Evolutionary conservation across 2,888 invertebrate species (phyloP).

Genomic region (Baccha elongata): DNA sequence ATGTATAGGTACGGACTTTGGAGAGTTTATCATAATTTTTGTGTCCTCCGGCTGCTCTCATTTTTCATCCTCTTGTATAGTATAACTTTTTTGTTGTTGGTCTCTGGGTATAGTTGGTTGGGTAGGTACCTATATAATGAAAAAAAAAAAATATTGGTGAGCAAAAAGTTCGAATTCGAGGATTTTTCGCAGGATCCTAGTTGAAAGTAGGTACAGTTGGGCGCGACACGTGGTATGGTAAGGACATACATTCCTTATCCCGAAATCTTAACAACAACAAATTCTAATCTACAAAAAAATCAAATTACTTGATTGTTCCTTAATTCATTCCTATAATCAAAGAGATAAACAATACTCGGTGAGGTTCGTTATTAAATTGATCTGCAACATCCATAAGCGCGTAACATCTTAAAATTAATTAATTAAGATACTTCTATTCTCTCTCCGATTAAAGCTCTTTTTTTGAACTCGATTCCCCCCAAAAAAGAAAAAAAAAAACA

Average conservation of each 20-base stretch:
- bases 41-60: slow-evolving; percentile 66
- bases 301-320: slow-evolving; percentile 2
- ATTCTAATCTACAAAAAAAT: too few species aligned
- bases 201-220: slow-evolving; percentile 75
- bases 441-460: slow-evolving; percentile 45
- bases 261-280: slow-evolving; percentile 17
- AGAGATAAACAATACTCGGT: slow-evolving; percentile 13
- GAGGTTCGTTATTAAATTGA: slow-evolving; percentile 18
- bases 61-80: slow-evolving; percentile 62
- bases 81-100: slow-evolving; percentile 48
- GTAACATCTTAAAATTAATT: slow-evolving; percentile 19
- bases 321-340: background rate
- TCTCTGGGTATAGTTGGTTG: slow-evolving; percentile 1
- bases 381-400: slow-evolving; percentile 9
- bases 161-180: slow-evolving; percentile 73
- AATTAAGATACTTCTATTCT: slow-evolving; percentile 14
- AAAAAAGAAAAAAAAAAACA: slow-evolving; percentile 13
- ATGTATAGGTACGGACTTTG: slow-evolving; percentile 62
- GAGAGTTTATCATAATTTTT: slow-evolving; percentile 72
- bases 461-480: slow-evolving; percentile 34
- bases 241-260: slow-evolving; percentile 73
- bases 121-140: slow-evolving; percentile 26
- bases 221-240: slow-evolving; percentile 76
- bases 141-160: slow-evolving; percentile 37
- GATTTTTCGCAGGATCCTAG: slow-evolving; percentile 74